Evolutionary conservation across 2,888 invertebrate species (phyloP).

Genomic region (Mechanitis messenoides): DNA sequence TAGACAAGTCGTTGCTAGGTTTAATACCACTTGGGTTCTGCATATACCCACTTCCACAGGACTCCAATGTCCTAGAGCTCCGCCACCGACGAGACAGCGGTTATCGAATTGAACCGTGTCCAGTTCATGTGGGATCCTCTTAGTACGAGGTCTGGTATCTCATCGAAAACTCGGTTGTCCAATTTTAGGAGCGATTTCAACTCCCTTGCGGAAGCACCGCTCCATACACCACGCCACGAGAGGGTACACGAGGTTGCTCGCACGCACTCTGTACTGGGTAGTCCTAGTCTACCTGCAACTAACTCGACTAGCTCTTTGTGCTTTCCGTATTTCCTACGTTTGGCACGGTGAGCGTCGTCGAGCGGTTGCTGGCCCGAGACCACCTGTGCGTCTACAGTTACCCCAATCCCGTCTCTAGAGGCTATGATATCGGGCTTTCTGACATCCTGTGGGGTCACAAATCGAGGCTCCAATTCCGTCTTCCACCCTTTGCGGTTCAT

Average conservation of each 20-base stretch:
- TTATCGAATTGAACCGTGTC: conserved; percentile 25
- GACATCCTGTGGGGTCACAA: conserved; percentile 33
- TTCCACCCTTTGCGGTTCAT: conserved; percentile 34
- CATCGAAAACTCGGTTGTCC: background rate
- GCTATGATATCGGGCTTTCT: conserved; percentile 43
- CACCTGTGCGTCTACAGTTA: conserved; percentile 43
- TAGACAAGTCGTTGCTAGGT: background rate
- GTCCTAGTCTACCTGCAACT: conserved; percentile 30
- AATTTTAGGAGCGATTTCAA: conserved; percentile 19
- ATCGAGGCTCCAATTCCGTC: conserved; percentile 27
- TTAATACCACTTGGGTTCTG: conserved; percentile 8
- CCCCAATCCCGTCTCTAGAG: conserved; percentile 26
- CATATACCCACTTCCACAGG: conserved; percentile 14
- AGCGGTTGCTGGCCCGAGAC: conserved; percentile 38
- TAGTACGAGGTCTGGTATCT: conserved; percentile 13
- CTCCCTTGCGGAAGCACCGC: conserved; percentile 24
- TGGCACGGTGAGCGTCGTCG: conserved; percentile 31
- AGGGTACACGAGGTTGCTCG: conserved; percentile 28
- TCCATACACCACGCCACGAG: conserved; percentile 33
- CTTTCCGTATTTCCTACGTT: conserved; percentile 32
- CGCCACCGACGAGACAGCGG: background rate
- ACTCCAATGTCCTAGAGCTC: background rate
- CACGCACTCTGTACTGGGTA: conserved; percentile 22
- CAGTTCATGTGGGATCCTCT: conserved; percentile 28
- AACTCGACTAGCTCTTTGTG: conserved; percentile 30